phyloP scores from a whole-genome alignment of 23 tunicate genomes.

The Diplosoma virens region DNA sequence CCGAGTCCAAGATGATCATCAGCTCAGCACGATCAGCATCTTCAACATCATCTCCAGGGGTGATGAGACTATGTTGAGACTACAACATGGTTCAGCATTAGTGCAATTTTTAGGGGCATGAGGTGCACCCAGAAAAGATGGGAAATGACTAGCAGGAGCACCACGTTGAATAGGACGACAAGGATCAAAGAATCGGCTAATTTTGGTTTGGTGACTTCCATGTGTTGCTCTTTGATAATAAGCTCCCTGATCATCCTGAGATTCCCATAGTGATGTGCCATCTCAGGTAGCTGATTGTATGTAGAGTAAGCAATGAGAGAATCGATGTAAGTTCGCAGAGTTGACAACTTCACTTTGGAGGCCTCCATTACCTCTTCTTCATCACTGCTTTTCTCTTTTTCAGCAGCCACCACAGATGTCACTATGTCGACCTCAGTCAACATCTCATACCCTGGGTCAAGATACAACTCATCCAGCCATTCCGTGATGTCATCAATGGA shows the following conservation, averaged over 20 bases:
- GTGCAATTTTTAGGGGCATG: constrained; percentile 17
- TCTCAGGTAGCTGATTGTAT: constrained; percentile 32
- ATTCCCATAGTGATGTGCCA: constrained; percentile 33
- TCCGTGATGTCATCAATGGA: constrained; percentile 29
- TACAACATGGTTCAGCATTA: not conserved
- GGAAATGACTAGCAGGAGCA: constrained; percentile 19
- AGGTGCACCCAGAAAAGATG: constrained; percentile 17
- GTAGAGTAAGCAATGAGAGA: constrained; percentile 28
- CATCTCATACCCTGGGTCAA: constrained; percentile 30
- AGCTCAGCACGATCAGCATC: constrained; percentile 13
- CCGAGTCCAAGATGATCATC: constrained; percentile 7
- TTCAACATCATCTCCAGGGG: constrained; percentile 5
- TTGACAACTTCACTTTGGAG: constrained; percentile 34
- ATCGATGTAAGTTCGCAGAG: constrained; percentile 30
- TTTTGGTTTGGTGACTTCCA: constrained; percentile 29
- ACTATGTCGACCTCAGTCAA: constrained; percentile 27
- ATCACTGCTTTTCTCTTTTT: constrained; percentile 32
- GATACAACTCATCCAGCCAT: constrained; percentile 29
- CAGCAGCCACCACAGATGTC: constrained; percentile 32
- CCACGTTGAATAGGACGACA: constrained; percentile 23
- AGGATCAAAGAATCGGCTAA: constrained; percentile 21
- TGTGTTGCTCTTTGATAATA: constrained; percentile 29
- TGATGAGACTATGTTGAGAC: constrained; percentile 5
- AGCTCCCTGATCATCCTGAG: constrained; percentile 39
- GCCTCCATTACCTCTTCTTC: constrained; percentile 27